These are phyloP conservation scores for Hormiphora californensis DNA, from an alignment of 37 sponge, comb jelly and placozoan genomes.

Conservation along the genomic window DNA sequence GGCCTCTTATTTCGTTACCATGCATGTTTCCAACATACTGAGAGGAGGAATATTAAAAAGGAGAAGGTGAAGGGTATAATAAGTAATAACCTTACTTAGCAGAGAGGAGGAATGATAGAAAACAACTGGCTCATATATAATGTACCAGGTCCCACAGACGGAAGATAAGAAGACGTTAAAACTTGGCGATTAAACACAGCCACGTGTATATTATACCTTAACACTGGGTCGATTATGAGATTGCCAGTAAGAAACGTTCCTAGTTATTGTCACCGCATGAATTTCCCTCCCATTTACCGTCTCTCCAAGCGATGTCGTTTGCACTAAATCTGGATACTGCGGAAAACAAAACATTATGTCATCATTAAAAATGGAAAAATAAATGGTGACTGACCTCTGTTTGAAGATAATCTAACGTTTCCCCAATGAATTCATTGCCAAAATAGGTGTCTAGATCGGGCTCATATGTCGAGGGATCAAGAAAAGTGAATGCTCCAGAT, in stretches of 20 bases:
- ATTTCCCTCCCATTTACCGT: neutral
- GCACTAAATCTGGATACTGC: slow-evolving; percentile 26
- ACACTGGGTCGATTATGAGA: neutral
- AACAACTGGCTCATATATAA: too few relatives aligned
- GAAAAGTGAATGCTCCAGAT: slow-evolving; percentile 4
- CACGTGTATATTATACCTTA: too few relatives aligned
- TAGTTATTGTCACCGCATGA: slow-evolving; percentile 17
- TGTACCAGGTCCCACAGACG: too few relatives aligned
- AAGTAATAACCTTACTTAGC: neutral
- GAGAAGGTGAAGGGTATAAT: neutral
- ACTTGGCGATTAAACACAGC: too few relatives aligned
- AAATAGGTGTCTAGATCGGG: slow-evolving; percentile 9
- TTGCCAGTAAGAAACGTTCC: neutral
- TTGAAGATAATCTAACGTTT: neutral
- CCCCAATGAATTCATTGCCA: neutral
- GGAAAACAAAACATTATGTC: neutral
- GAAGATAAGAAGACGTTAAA: neutral
- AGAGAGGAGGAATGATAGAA: too few relatives aligned
- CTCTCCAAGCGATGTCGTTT: neutral
- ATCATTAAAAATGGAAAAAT: neutral
- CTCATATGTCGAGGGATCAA: slow-evolving; percentile 9
- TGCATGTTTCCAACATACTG: slow-evolving; percentile 53
- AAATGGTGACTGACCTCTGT: neutral
- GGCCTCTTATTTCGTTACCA: slow-evolving; percentile 33
- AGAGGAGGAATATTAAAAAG: neutral